These are phyloP conservation scores for Hirundichthys speculiger DNA, from an alignment of 2,113 vertebrate species.

Conservation along the genomic window DNA sequence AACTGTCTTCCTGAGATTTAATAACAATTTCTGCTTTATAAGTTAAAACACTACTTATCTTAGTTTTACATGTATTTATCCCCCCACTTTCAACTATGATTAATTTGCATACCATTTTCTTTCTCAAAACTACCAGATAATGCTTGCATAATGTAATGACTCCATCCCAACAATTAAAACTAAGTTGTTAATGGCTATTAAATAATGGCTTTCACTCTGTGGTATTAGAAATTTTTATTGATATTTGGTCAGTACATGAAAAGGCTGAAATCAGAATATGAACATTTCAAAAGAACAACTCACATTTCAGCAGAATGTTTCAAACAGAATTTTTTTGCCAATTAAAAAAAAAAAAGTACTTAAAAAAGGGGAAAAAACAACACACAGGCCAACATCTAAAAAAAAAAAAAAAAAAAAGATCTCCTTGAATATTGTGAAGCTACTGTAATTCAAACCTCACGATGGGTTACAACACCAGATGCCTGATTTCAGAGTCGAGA, in stretches of 20 bases:
- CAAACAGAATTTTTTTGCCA: conserved; percentile 79
- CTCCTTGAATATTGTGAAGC: conserved; percentile 77
- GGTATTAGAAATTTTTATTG: conserved; percentile 99
- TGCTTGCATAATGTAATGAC: neutral
- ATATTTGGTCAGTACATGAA: conserved; percentile 99
- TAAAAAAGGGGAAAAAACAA: conserved; percentile 81
- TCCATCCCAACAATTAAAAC: neutral
- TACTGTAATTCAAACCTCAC: conserved; percentile 84
- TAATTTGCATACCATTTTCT: no score
- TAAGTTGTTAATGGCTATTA: conserved; percentile 5
- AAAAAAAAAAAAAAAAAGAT: no score
- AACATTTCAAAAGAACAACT: conserved; percentile 94
- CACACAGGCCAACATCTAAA: conserved; percentile 84
- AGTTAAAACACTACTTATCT: no score
- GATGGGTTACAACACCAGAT: conserved; percentile 88
- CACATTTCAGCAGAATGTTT: conserved; percentile 90
- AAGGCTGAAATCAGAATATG: conserved; percentile 98
- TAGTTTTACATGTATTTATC: no score
- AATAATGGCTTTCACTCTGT: conserved; percentile 60
- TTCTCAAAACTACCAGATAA: neutral
- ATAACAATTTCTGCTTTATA: no score
- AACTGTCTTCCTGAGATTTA: no score
- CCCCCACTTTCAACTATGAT: no score
- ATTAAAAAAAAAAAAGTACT: conserved; percentile 89
- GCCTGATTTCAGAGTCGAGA: conserved; percentile 81